A percentile compares a stretch with the other conserved stretches of the same genome.
These are phyloP conservation scores for Eupithecia inturbata DNA, from an alignment of 2,888 invertebrate genomes.

Conservation along the genomic window DNA sequence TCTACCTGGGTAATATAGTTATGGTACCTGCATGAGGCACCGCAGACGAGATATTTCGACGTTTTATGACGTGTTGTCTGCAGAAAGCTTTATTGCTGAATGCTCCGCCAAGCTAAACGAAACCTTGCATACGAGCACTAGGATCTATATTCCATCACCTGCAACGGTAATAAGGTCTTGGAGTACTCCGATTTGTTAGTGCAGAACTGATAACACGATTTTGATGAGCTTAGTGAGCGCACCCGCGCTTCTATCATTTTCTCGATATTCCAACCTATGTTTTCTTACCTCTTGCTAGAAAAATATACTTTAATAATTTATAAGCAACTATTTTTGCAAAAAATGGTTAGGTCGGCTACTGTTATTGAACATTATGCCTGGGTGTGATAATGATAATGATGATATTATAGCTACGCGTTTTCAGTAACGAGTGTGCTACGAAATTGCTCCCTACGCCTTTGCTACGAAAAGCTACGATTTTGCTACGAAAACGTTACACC, in stretches of 20 bases:
- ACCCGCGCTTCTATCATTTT: slow-evolving; percentile 48
- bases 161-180: slow-evolving; percentile 45
- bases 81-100: slow-evolving; percentile 55
- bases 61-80: slow-evolving; percentile 59
- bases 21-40: slow-evolving; percentile 43
- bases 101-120: slow-evolving; percentile 45
- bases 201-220: slow-evolving; percentile 65
- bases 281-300: not conserved
- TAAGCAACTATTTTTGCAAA: too few relatives aligned
- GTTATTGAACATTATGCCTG: not conserved
- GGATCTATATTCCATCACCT: slow-evolving; percentile 45
- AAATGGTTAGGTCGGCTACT: not conserved
- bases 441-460: not conserved
- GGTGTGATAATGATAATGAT: not conserved
- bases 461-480: not conserved
- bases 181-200: slow-evolving; percentile 55
- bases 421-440: slow-evolving; percentile 11
- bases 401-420: slow-evolving; percentile 6
- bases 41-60: slow-evolving; percentile 52
- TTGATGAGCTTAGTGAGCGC: slow-evolving; percentile 62
- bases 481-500: not conserved
- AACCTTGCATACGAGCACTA: slow-evolving; percentile 42
- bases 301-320: not conserved
- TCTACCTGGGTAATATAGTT: slow-evolving; percentile 23
- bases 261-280: slow-evolving; percentile 39